Evolutionary conservation across 2,113 vertebrate species (phyloP).

Genomic region (Sprattus sprattus): DNA sequence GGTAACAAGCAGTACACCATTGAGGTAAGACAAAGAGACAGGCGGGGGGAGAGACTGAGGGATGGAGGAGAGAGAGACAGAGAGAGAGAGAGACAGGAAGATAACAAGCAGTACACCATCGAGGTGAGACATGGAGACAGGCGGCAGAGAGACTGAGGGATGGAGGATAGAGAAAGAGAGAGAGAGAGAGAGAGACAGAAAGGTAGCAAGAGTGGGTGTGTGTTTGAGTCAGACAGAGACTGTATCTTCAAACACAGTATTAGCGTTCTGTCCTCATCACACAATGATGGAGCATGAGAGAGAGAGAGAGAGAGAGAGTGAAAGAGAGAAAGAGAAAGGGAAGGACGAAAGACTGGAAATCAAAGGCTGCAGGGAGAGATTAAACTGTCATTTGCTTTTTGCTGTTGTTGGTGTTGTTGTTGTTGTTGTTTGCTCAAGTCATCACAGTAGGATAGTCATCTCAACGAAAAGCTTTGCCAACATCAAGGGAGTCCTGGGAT

Average conservation of each 20-base stretch:
- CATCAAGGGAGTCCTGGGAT: neutral
- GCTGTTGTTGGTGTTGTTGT: neutral
- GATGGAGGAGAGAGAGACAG: neutral
- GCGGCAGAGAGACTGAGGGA: no score
- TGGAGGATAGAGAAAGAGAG: no score
- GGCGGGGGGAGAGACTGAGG: no score
- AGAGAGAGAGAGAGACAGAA: no score
- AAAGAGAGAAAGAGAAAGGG: neutral
- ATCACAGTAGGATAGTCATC: neutral
- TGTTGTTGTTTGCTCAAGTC: neutral
- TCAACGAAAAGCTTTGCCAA: slow-evolving; percentile 6
- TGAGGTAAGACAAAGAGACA: no score
- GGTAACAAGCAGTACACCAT: no score
- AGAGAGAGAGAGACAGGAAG: no score
- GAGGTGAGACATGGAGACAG: no score
- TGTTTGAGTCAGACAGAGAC: neutral
- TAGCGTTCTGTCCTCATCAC: no score
- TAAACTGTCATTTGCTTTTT: neutral
- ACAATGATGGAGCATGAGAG: neutral
- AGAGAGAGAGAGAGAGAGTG: neutral
- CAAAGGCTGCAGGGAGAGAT: neutral
- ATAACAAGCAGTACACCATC: no score
- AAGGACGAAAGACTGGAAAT: neutral
- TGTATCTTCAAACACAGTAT: neutral
- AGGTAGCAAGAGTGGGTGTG: neutral